Evolutionary conservation across 1,140 invertebrate species (phyloP).

Genomic region (Drosophila ambigua): DNA sequence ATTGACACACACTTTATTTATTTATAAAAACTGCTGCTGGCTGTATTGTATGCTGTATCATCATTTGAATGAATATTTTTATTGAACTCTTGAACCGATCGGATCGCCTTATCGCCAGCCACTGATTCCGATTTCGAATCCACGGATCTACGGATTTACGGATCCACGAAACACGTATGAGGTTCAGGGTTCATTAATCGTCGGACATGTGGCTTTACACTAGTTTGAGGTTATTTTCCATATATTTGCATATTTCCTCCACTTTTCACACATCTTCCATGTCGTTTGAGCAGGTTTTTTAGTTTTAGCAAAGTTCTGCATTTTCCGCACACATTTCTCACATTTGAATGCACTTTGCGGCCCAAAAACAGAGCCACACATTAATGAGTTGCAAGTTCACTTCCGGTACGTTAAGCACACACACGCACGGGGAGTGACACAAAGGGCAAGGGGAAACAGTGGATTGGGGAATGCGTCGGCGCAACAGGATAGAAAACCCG

Average conservation of each 20-base stretch:
- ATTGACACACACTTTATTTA: conserved; percentile 37
- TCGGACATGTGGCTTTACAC: conserved; percentile 43
- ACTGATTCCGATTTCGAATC: conserved; percentile 28
- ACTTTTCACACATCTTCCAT: conserved; percentile 3
- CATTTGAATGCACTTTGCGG: conserved; percentile 39
- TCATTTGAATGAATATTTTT: conserved; percentile 2
- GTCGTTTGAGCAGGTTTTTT: background rate
- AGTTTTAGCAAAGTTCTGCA: conserved; percentile 18
- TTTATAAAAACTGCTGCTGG: conserved; percentile 37
- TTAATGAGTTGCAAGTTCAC: conserved; percentile 59
- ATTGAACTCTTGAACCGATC: conserved; percentile 68
- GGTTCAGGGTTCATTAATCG: conserved; percentile 36
- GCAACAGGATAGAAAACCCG: conserved; percentile 62
- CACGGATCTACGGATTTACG: conserved; percentile 10
- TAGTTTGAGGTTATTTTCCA: conserved; percentile 59
- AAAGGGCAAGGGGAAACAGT: conserved; percentile 1
- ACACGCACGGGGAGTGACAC: background rate
- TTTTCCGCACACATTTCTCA: conserved; percentile 32
- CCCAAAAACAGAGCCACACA: conserved; percentile 19
- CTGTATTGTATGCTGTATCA: conserved; percentile 29
- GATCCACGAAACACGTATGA: conserved; percentile 21
- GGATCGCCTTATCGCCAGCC: conserved; percentile 44
- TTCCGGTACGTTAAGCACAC: conserved; percentile 69
- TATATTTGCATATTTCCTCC: conserved; percentile 6
- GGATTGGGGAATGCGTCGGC: conserved; percentile 59